phyloP scores from a whole-genome alignment of 1,140 invertebrate species.

The Sinonovacula constricta region DNA sequence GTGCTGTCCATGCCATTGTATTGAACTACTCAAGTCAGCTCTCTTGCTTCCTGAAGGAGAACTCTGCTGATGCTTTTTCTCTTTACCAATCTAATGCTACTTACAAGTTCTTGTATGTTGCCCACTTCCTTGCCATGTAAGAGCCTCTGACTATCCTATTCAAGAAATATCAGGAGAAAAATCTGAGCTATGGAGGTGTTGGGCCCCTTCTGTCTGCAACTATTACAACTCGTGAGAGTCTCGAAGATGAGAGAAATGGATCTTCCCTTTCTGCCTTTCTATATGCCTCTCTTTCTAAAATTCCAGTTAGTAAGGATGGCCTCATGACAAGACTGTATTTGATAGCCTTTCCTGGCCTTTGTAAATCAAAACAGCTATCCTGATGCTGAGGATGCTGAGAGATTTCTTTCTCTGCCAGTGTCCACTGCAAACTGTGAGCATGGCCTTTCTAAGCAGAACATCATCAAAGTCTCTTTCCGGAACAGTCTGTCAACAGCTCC shows the following conservation, averaged over 20 bases:
- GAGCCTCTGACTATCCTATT: conserved; percentile 20
- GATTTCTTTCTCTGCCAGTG: neutral
- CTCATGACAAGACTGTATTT: conserved; percentile 7
- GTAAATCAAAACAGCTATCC: neutral
- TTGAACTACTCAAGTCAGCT: no score
- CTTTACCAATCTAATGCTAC: conserved; percentile 24
- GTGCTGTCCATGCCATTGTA: conserved; percentile 15
- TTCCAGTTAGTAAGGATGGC: no score
- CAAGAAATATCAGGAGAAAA: conserved; percentile 17
- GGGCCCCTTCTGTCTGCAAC: conserved; percentile 17
- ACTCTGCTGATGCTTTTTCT: no score
- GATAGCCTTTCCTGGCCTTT: conserved; percentile 3
- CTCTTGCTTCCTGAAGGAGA: no score
- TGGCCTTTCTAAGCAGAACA: neutral
- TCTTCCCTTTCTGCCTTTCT: no score
- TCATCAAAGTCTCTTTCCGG: neutral
- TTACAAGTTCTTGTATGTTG: conserved; percentile 37
- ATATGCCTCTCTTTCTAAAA: no score
- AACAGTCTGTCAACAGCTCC: neutral
- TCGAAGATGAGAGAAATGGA: conserved; percentile 10
- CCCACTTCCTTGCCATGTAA: conserved; percentile 17
- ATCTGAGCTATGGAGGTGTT: conserved; percentile 3
- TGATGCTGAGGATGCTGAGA: conserved; percentile 6
- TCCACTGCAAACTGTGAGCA: conserved; percentile 12
- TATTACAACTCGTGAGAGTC: neutral